Base-by-base conservation (phyloP, 2,113 vertebrate species). In the Donacobius atricapilla region DNA sequence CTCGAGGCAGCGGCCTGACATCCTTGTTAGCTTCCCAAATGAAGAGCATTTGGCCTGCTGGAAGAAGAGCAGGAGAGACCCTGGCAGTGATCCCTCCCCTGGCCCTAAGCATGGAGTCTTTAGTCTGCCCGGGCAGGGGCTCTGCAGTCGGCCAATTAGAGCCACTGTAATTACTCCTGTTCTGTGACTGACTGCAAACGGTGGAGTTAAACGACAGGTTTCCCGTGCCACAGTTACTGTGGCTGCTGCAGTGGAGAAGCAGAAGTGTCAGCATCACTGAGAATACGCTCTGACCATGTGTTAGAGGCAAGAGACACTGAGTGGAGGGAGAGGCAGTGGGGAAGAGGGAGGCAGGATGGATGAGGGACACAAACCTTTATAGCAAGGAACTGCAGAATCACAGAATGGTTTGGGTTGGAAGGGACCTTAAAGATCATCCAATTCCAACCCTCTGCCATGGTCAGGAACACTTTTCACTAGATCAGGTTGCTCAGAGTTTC, bases 91-190 rank as follows among this genome's bases (percentile, higher is more conserved):
- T 71, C 79, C 57, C 65, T 83, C 83, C 68, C 64, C 65, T 48
- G 20, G 56, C 76, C 85, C 78, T 54, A 53, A 83, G 60, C 90
- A 57, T 1, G 13, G 28, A 56, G 66, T 54, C 22, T 87, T 75
- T 58, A 65, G 87, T 75, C 72, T 78, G 30, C 85, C 82, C 16
- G 50, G 95, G 86, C 83, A 94, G 86, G 77, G 93, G 89, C 73
- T 82, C 93, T 85, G 88, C 89, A 78, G 61, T 45, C 27, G 15
- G 93, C 90, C 90, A 92, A 72, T 94, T 94, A 90, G 60, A 73
- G 94, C 53, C 71, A 23, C 35, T 83, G 81, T 64, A 92, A 94
- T 95, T 85, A 65, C 70, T 88, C 31, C 91, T 75, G 66, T 92
- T 92, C 56, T 0, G 9, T 48, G 78, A 31, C 72, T 91, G 89